Percentiles rank a stretch among this genome's conserved stretches.
Evolutionary conservation across 2,888 invertebrate species (phyloP).

Genomic region (Papilio elwesi): DNA sequence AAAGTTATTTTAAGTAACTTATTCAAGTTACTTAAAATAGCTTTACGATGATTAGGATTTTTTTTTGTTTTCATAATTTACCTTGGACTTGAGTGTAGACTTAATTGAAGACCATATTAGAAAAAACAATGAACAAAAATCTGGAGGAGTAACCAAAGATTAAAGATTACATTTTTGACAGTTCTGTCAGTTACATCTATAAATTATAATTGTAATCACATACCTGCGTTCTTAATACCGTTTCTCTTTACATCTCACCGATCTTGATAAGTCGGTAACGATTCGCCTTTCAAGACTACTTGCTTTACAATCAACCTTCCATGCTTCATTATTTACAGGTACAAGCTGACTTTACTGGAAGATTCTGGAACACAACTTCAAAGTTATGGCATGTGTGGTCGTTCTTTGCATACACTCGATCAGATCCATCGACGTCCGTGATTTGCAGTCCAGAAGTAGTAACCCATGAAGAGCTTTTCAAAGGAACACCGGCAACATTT

Average conservation of each 20-base stretch:
- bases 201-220: too few species aligned
- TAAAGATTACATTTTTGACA: too few species aligned
- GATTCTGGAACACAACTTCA: slow-evolving; percentile 64
- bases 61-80: too few species aligned
- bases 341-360: slow-evolving; percentile 61
- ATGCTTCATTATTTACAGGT: slow-evolving; percentile 52
- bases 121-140: too few species aligned
- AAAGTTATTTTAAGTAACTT: too few species aligned
- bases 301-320: background rate
- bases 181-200: too few species aligned
- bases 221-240: background rate
- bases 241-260: background rate
- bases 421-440: slow-evolving; percentile 43
- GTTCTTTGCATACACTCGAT: slow-evolving; percentile 51
- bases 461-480: slow-evolving; percentile 45
- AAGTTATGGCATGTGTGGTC: slow-evolving; percentile 76
- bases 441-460: slow-evolving; percentile 61
- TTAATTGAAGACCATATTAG: too few species aligned
- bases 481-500: slow-evolving; percentile 54
- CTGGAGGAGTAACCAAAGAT: too few species aligned
- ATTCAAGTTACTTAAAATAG: too few species aligned
- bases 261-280: background rate
- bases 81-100: too few species aligned
- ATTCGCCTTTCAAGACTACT: background rate
- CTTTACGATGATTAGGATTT: too few species aligned